Evolutionary conservation across 2,888 invertebrate genomes (phyloP).

Genomic region (Drosophila anomelani): DNA sequence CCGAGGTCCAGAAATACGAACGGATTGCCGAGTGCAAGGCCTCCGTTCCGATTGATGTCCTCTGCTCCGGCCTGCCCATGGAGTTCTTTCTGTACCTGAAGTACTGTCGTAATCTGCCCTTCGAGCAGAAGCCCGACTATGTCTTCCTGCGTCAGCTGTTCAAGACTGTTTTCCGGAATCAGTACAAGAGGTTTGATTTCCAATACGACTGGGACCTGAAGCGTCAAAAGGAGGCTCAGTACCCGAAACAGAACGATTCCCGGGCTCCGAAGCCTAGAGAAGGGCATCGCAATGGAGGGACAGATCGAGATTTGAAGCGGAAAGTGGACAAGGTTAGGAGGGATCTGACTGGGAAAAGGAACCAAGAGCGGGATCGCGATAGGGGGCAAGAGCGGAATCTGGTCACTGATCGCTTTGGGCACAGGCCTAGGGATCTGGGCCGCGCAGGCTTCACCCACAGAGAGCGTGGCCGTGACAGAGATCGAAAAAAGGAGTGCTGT

Average conservation of each 20-base stretch:
- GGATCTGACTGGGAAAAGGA: neutral
- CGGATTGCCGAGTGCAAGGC: conserved; percentile 60
- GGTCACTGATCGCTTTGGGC: conserved; percentile 1
- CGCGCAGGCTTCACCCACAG: conserved; percentile 6
- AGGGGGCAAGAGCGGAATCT: neutral
- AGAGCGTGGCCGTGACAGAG: neutral
- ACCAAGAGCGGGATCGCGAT: neutral
- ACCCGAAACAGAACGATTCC: neutral
- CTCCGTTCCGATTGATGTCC: conserved; percentile 28
- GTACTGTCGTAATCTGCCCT: conserved; percentile 62
- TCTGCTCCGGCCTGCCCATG: conserved; percentile 52
- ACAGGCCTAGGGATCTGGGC: too few species aligned
- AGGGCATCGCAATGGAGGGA: neutral
- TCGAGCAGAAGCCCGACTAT: conserved; percentile 62
- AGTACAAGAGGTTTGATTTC: conserved; percentile 41
- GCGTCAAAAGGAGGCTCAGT: conserved; percentile 9
- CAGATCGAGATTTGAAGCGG: neutral
- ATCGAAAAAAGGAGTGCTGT: neutral
- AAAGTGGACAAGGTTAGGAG: neutral
- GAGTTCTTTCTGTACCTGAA: conserved; percentile 64
- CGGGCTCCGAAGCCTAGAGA: neutral
- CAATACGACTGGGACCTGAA: conserved; percentile 59
- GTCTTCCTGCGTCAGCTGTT: conserved; percentile 58
- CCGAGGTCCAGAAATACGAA: conserved; percentile 59
- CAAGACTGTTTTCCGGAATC: conserved; percentile 44